Evolutionary conservation across 64 coral and sea anemone species (phyloP), one percentile per base, ranked within the genome.

Genomic region (Stichodactyla helianthus): DNA sequence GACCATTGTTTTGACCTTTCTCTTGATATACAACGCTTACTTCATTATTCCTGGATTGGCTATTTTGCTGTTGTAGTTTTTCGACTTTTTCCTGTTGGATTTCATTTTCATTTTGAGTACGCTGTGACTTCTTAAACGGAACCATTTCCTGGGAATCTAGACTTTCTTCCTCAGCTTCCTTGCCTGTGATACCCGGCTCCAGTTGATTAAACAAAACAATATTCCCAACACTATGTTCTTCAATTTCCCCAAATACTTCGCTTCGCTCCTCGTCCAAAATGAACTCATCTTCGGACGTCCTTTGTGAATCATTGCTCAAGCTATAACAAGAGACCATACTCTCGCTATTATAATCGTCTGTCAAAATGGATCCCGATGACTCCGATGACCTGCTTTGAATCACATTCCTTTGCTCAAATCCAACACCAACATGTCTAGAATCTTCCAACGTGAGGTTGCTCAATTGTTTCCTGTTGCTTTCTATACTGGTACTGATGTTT

Each of bases 241-340:
- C 17, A 23, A 27, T 13, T 13, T 74, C 68, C 68, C 25, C 25
- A 31, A 74, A 74, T 11, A 31, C 25, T 13, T 74, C 78, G 50
- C 18, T 81, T 52, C 15, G 35, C 6, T 81, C 78, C 19, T 81
- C 78, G 35, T 81, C 78, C 15, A 18, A 81, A 52, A 44, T 44
- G 35, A 81, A 54, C 52, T 81, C 78, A 81, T 81, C 78, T 81
- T 81, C 78, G 6, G 78, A 81, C 14, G 78, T 81, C 50, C 78
- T 81, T 81, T 81, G 78, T 20, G 78, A 81, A 81, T 81, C 78
- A 81, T 81, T 81, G 22, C 78, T 81, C 51, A 81, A 52, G 26
- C 78, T 81, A 81, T 81, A 81, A 53, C 78, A 81, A 22, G 78
- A 81, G 4, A 81, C 50, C 51, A 81, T 51, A 44, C 77, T 79